Conservation (phyloP, 1,140 invertebrate species). For the Bombus sylvicola region DNA sequence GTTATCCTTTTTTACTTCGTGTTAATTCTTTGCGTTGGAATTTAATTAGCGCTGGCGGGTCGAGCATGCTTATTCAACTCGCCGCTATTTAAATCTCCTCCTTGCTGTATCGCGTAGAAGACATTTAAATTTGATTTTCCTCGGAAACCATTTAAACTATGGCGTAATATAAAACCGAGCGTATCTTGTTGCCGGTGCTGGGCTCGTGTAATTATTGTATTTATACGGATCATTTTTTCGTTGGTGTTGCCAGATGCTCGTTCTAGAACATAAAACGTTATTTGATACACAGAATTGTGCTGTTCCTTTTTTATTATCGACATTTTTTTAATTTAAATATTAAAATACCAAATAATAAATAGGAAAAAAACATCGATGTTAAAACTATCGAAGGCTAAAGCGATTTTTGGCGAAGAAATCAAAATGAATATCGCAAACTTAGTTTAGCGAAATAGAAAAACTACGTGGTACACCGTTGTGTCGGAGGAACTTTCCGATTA, state of each 20-base stretch:
- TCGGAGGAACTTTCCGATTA: background rate
- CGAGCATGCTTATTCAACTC: slow-evolving; percentile 40
- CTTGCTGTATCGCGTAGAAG: slow-evolving; percentile 30
- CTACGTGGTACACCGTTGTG: background rate
- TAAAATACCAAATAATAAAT: too few relatives aligned
- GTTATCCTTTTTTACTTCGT: slow-evolving; percentile 33
- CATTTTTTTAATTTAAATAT: background rate
- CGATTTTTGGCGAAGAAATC: background rate
- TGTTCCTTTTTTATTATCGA: background rate
- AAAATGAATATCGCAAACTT: too few relatives aligned
- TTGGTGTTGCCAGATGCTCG: background rate
- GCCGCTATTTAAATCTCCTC: slow-evolving; percentile 38
- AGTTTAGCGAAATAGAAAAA: background rate
- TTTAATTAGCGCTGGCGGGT: slow-evolving; percentile 31
- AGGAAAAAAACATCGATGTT: too few relatives aligned
- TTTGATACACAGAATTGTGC: background rate
- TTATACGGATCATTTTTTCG: background rate
- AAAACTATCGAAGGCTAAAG: too few relatives aligned
- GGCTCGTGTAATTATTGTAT: background rate
- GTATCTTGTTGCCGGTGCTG: background rate
- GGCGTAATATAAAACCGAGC: slow-evolving; percentile 16
- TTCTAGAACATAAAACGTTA: background rate
- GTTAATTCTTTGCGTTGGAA: slow-evolving; percentile 40
- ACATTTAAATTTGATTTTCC: slow-evolving; percentile 41
- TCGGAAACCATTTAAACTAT: slow-evolving; percentile 29